Evolutionary conservation across 1,140 invertebrate species (phyloP).

Genomic region (Pogonus chalceus): DNA sequence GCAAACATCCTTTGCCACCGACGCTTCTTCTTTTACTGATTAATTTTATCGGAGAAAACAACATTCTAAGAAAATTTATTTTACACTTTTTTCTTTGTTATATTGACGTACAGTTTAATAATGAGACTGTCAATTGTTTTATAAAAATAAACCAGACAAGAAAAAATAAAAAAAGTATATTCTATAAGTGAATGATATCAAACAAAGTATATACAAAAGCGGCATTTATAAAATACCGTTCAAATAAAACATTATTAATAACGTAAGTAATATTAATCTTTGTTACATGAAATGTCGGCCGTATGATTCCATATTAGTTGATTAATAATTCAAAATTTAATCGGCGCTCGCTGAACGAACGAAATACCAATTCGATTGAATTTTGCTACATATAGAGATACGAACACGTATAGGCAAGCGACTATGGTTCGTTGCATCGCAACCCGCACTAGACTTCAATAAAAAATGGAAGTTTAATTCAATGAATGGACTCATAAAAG

Average conservation of each 20-base stretch:
- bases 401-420: neutral
- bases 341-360: neutral
- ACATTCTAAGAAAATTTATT: too few relatives aligned
- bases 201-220: too few relatives aligned
- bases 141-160: too few relatives aligned
- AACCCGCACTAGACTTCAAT: too few relatives aligned
- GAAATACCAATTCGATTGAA: neutral
- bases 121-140: too few relatives aligned
- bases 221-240: neutral
- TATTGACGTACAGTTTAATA: too few relatives aligned
- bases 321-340: conserved; percentile 7
- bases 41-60: too few relatives aligned
- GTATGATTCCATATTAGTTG: neutral
- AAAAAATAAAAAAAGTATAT: too few relatives aligned
- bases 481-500: conserved; percentile 6
- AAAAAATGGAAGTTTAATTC: conserved; percentile 6
- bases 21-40: too few relatives aligned
- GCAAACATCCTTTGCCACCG: too few relatives aligned
- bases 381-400: neutral
- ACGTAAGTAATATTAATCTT: conserved; percentile 1
- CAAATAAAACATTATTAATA: neutral
- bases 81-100: too few relatives aligned
- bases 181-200: too few relatives aligned
- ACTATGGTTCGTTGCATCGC: neutral
- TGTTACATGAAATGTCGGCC: neutral